Base-by-base conservation (phyloP, 2,113 vertebrate species). In the Formicarius rufipectus region DNA sequence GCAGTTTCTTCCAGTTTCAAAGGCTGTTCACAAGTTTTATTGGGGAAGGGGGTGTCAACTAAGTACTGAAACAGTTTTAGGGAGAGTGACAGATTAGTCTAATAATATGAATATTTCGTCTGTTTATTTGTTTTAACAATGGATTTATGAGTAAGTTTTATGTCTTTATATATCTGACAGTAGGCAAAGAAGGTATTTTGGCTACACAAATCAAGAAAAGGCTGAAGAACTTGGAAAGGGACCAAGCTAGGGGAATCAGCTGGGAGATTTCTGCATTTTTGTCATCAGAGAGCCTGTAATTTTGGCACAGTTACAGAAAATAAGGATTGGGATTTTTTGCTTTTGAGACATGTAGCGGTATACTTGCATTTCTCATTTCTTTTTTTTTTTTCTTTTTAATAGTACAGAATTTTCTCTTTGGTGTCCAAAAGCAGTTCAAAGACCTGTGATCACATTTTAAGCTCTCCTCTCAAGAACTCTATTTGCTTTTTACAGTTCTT, bases 241-340 rank as follows among this genome's bases (percentile, higher is more conserved):
- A 80, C 42, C 68, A 89, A 90, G 17, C 10, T 53, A 58, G 33
- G 52, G 30, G n/a, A 83, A 74, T 64, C 42, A 88, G 58, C 33
- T 91, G 78, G 56, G 91, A 82, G 82, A 76, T 73, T 75, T 60
- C 58, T 93, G 17, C 39, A 11, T 79, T 82, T 59, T 35, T 95
- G 64, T 92, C 47, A 84, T 74, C 69, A 53, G 49, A 89, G 72
- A 89, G 39, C 40, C 40, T 79, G 2, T 95, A 56, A 87, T 85
- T 91, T 87, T 94, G 78, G 60, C 62, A 72, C 21, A 89, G 31
- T 73, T 80, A 74, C 33, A 90, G 63, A 85, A 95, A 86, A 50
- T 2, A 37, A 42, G 20, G n/a, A 49, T 63, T 40, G 28, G 18
- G 24, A 5, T 3, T 49, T 63, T 69, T 85, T 64, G 27, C 23